Evolutionary conservation across 2,113 vertebrate genomes (phyloP).

Genomic region (Eolophus roseicapilla): DNA sequence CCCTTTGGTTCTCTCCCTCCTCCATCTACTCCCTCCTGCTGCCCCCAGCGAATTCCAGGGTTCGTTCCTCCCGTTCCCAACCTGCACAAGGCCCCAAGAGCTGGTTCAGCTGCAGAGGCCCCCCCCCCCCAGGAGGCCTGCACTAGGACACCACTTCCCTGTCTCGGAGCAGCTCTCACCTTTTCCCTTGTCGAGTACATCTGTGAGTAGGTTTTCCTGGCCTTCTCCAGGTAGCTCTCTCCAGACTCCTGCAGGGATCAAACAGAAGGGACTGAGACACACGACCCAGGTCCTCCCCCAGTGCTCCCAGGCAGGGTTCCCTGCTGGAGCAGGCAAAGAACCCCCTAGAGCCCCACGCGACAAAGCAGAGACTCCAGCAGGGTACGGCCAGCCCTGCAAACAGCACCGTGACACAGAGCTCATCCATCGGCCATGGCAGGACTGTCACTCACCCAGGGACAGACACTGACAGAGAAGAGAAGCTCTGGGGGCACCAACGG

Average conservation of each 20-base stretch:
- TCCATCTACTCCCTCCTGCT: neutral
- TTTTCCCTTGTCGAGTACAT: conserved; percentile 86
- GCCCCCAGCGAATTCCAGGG: too few species aligned
- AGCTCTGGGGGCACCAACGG: neutral
- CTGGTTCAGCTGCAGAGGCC: neutral
- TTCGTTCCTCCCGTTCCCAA: accelerated
- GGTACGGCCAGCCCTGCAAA: neutral
- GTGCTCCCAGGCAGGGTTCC: neutral
- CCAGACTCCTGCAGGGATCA: conserved; percentile 76
- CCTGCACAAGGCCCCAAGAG: accelerated
- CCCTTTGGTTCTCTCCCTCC: neutral
- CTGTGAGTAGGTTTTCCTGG: conserved; percentile 76
- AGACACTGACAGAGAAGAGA: neutral
- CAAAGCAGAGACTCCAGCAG: neutral
- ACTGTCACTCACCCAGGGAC: neutral
- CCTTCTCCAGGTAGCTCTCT: conserved; percentile 85
- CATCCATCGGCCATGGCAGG: neutral
- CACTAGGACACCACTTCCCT: neutral
- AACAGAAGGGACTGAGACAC: accelerated
- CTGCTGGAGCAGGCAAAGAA: neutral
- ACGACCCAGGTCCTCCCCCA: neutral
- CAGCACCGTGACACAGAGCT: neutral
- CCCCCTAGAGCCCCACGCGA: neutral
- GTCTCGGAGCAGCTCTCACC: conserved; percentile 69
- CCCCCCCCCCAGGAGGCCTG: neutral